Conservation (phyloP, 2,113 vertebrate species). For the Channa maculata region DNA sequence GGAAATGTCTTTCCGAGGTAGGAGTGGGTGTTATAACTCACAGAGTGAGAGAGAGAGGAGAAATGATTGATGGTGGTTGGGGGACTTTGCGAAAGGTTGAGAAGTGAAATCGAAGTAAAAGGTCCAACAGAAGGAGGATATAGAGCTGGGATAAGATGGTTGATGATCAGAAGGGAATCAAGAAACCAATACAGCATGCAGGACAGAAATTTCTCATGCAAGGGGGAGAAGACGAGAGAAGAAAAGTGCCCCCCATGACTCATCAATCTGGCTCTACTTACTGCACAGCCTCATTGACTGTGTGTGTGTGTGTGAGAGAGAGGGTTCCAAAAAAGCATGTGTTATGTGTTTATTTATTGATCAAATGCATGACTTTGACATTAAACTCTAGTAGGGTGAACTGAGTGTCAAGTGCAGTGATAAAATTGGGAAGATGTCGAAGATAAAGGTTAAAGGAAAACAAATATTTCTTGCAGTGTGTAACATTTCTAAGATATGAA, state of each 20-base stretch:
- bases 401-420: not conserved
- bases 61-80: not conserved
- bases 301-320: slow-evolving; percentile 14
- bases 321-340: not conserved
- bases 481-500: not conserved
- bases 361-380: not conserved
- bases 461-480: not conserved
- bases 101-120: not conserved
- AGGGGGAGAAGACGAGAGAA: slow-evolving; percentile 6
- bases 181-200: not conserved
- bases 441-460: not conserved
- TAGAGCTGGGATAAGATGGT: slow-evolving; percentile 3
- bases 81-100: slow-evolving; percentile 29
- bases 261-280: slow-evolving; percentile 48
- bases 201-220: slow-evolving; percentile 24
- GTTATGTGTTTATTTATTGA: not conserved
- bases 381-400: slow-evolving; percentile 5
- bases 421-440: not conserved
- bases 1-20: slow-evolving; percentile 41
- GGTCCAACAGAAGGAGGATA: not conserved
- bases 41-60: slow-evolving; percentile 31
- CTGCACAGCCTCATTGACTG: slow-evolving; percentile 4
- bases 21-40: slow-evolving; percentile 51
- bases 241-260: slow-evolving; percentile 49
- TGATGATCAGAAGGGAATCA: slow-evolving; percentile 3